Evolutionary conservation across 2,888 invertebrate genomes (phyloP), one percentile per base, ranked within the genome.

Genomic region (Mimumesa dahlbomi): DNA sequence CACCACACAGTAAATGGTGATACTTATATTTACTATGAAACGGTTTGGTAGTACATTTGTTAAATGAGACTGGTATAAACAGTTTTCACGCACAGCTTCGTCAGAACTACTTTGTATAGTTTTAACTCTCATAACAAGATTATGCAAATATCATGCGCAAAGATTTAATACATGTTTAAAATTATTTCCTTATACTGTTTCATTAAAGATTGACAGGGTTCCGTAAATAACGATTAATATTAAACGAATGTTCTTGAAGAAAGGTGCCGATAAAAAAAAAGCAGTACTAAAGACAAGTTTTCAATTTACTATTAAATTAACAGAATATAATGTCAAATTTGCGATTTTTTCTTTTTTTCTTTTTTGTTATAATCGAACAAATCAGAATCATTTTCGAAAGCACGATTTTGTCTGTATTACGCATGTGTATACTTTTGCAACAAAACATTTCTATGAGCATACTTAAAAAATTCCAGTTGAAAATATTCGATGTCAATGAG

Each of bases 241-340:
- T n/a, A n/a, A n/a, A n/a, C n/a, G n/a, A 4, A 11, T 36, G 36
- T 2, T 9, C n/a, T 11, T 4, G n/a, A 36, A 36, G n/a, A 40
- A 61, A 48, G 68, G 53, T 68, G 38, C 45, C 46, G 48, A 59
- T 68, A 54, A 45, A 45, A 68, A 53, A 59, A n/a, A n/a, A n/a
- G 53, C 58, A 43, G 29, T 38, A 67, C 52, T 59, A 67, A 49
- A 53, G 52, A 46, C 46, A 65, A 40, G n/a, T n/a, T 40, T 53
- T 66, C 21, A 53, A 68, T 66, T 66, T 66, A 58, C n/a, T n/a
- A n/a, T n/a, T 40, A 48, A 68, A 58, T 68, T 48, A 68, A 53
- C 53, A 67, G 67, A 69, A 54, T 59, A 69, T 67, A 69, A 67
- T 66, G 43, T 64, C 57, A 34, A 57, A 68, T n/a, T n/a, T n/a